phyloP scores from a whole-genome alignment of 2,888 invertebrate genomes.

The Tenthredo mesomela region DNA sequence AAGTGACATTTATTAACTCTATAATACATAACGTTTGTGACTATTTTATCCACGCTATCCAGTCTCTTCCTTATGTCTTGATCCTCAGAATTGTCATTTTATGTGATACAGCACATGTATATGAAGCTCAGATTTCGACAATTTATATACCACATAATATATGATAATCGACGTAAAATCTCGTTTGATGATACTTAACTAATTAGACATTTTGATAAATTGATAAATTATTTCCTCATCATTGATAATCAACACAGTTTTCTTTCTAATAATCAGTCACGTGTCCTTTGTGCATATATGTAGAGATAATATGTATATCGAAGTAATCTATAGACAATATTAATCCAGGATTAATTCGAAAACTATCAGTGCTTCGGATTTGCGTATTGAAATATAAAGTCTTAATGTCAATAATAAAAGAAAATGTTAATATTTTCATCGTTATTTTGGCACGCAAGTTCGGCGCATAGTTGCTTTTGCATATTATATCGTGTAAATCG shows the following conservation, averaged over 20 bases:
- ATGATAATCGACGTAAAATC: neutral
- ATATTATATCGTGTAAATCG: constrained; percentile 45
- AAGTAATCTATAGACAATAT: no score
- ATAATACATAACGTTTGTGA: neutral
- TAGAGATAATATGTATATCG: no score
- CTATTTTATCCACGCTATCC: neutral
- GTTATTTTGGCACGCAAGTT: constrained; percentile 31
- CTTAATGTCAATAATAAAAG: no score
- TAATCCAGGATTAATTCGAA: no score
- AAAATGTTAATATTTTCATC: neutral
- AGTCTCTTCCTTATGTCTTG: neutral
- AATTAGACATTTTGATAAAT: no score
- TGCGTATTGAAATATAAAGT: no score
- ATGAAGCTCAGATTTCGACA: neutral
- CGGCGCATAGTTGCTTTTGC: constrained; percentile 35
- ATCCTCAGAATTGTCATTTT: neutral
- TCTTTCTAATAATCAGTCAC: no score
- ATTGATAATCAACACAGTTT: no score
- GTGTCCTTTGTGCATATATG: no score
- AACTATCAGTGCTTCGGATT: no score
- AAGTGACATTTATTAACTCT: neutral
- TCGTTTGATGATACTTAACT: neutral
- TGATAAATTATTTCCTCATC: no score
- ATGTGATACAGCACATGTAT: neutral
- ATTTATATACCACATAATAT: neutral